These are phyloP conservation scores for Mormyrus proboscirostris DNA, from an alignment of 2,797 vertebrate species.

Conservation along the genomic window DNA sequence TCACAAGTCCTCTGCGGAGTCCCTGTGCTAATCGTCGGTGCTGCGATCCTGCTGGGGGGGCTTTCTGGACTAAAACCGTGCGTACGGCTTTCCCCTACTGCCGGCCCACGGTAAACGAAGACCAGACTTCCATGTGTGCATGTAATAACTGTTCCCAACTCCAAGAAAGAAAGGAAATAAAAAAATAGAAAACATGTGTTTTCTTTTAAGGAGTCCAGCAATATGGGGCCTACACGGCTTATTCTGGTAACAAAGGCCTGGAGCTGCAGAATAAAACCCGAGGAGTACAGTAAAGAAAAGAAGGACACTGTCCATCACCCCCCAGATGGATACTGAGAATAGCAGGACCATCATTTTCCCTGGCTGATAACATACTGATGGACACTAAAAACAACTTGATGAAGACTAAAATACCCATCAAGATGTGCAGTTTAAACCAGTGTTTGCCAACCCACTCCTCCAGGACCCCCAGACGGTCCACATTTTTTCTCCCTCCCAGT, in stretches of 20 bases:
- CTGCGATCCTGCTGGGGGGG: not conserved
- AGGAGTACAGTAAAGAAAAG: not conserved
- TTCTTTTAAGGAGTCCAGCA: conserved; percentile 43
- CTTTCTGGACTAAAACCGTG: conserved; percentile 27
- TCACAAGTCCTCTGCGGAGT: not conserved
- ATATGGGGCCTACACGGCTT: conserved; percentile 41
- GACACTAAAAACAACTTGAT: not conserved
- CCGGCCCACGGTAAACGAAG: conserved; percentile 44
- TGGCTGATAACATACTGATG: not conserved
- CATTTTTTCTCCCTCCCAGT: not conserved
- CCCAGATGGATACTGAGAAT: not conserved
- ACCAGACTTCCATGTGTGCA: conserved; percentile 26
- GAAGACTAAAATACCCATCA: not conserved
- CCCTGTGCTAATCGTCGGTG: not conserved
- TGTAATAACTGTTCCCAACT: conserved; percentile 43
- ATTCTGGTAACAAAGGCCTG: conserved; percentile 7
- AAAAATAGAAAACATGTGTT: conserved; percentile 34
- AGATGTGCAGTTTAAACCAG: not conserved
- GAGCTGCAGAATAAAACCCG: not conserved
- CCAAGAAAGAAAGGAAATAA: conserved; percentile 5
- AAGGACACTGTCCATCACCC: not conserved
- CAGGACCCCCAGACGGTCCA: not conserved
- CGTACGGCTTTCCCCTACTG: conserved; percentile 31
- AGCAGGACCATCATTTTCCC: not conserved
- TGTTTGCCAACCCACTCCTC: not conserved